Evolutionary conservation across 2,113 vertebrate species (phyloP), one percentile per base, ranked within the genome.

Genomic region (Scytalopus superciliaris): DNA sequence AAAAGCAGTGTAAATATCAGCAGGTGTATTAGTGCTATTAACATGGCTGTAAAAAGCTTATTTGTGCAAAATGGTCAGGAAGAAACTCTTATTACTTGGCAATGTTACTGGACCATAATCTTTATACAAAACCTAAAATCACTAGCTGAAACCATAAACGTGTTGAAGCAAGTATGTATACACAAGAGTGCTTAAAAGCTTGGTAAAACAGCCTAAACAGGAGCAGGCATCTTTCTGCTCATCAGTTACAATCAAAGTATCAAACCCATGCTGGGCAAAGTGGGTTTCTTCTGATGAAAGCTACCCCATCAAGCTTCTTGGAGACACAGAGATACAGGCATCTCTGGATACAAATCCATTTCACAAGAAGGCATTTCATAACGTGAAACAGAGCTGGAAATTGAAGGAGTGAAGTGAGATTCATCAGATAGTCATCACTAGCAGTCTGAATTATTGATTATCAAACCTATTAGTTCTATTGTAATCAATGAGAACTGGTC

Each of bases 1-100:
- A 96, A 91, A 95, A 89, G 69, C 89, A 93, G 70, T 73, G 83
- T 85, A 97, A 96, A 97, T 94, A 97, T 45, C 62, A 94, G 31
- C 87, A 94, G 42, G 57, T 97, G 16, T 59, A 87, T 90, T 77
- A 90, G 50, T 35, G 85, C 89, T 83, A 94, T 96, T 90, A 93
- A 45, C 33, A 30, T 31, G 28, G 78, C 50, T 89, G 78, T 93
- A 94, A 97, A 96, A 44, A n/a, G 25, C 77, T 93, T 94, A 81
- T 82, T 76, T 84, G 77, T 86, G 88, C 67, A 90, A 87, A 94
- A 93, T 33, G 69, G 52, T 92, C 78, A 91, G 88, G 84, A 94
- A 92, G 92, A 91, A 87, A 52, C 37, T 40, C 57, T 89, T 87
- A 95, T 91, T 87, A 95, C 59, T 96, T 96, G 91, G 60, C 89